Evolutionary conservation across 2,888 invertebrate genomes (phyloP), one percentile per base, ranked within the genome.

Genomic region (Agriopis marginaria): DNA sequence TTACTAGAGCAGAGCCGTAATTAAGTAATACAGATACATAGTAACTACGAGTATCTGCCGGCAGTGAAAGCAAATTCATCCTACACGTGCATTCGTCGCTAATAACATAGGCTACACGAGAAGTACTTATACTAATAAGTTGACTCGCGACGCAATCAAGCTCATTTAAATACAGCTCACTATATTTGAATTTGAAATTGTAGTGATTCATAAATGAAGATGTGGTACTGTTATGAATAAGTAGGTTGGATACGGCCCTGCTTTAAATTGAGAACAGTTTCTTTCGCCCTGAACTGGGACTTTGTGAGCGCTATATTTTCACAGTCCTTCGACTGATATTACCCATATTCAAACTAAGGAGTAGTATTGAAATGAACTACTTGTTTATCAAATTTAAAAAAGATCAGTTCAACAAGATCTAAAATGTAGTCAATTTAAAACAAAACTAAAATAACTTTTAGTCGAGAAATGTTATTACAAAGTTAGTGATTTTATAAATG

Each of bases 161-260:
- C 82, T 82, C 76, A 90, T 89, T 90, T 90, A 88, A 88, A 90
- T 90, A 90, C 86, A 86, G 85, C 75, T 76, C 72, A 79, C 80
- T 72, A 88, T 73, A 89, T 90, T 89, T 89, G 85, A 90, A 91
- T 87, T 85, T 86, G 80, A 87, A 87, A 90, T 89, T 79, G 76
- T 78, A 73, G 75, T 89, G 88, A 89, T 83, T 89, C 87, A 88
- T 60, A 86, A 77, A 77, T 77, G 79, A 81, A 79, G 83, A 84
- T 68, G 67, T 65, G 50, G 47, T 59, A 54, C 51, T 69, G 23
- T 54, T 64, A 59, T 32, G 61, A 67, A 66, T 69, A 67, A 71
- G 51, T 63, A 42, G 63, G 39, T 12, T 60, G 11, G 45, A 55
- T 54, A 50, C 9, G 1, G 8, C 50, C 11, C 50, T 50, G 12